phyloP scores from a whole-genome alignment of 2,888 invertebrate species.

The Aporophyla nigra region DNA sequence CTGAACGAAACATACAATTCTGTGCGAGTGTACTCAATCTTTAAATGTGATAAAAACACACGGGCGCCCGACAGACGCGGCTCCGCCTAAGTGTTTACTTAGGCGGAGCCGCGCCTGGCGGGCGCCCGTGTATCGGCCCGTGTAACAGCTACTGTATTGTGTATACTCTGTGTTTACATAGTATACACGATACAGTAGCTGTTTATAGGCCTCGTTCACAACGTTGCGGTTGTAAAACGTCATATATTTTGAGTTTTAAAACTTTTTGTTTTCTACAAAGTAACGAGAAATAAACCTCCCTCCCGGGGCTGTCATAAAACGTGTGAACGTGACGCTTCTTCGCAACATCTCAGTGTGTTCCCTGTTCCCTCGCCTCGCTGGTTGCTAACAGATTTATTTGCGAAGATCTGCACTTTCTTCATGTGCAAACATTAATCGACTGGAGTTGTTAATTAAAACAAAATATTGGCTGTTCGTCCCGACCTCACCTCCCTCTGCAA shows the following conservation, averaged over 20 bases:
- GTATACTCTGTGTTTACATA: too few species aligned
- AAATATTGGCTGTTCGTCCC: conserved; percentile 53
- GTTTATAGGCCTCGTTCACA: conserved; percentile 38
- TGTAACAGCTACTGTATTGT: too few species aligned
- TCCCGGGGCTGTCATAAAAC: conserved; percentile 41
- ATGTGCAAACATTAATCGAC: conserved; percentile 48
- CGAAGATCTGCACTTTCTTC: conserved; percentile 28
- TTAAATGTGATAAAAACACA: conserved; percentile 40
- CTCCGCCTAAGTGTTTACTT: neutral
- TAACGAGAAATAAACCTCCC: conserved; percentile 44
- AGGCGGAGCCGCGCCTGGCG: too few species aligned
- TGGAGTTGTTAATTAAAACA: conserved; percentile 59
- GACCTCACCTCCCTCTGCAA: conserved; percentile 12
- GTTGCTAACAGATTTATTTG: conserved; percentile 43
- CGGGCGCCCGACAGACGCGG: conserved; percentile 18
- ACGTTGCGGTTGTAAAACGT: conserved; percentile 54
- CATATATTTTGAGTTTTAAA: conserved; percentile 57
- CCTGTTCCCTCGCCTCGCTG: neutral
- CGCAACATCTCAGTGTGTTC: conserved; percentile 11
- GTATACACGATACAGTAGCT: conserved; percentile 3
- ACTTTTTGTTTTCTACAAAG: conserved; percentile 59
- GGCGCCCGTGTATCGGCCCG: too few species aligned
- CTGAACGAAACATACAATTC: conserved; percentile 47
- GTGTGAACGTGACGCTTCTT: conserved; percentile 31
- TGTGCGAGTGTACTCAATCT: conserved; percentile 40